Conservation (phyloP, 2,113 vertebrate species). For the Triplophysa siluroides region DNA sequence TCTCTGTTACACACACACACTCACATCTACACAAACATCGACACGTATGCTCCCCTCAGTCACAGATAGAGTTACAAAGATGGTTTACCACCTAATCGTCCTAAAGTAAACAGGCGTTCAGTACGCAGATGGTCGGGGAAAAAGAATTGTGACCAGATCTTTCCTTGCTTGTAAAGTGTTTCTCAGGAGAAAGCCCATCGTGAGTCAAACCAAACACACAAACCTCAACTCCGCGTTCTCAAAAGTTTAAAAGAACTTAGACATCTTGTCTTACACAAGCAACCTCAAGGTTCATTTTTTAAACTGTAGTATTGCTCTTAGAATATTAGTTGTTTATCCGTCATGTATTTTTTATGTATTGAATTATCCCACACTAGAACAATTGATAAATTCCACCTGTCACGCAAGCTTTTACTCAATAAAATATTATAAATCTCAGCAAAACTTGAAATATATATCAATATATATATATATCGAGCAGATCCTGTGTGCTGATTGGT, state of each 20-base stretch:
- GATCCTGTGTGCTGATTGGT: no score
- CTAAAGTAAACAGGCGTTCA: slow-evolving; percentile 40
- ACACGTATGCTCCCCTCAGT: slow-evolving; percentile 16
- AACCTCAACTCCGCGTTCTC: neutral
- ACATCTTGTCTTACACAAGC: neutral
- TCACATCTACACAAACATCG: slow-evolving; percentile 27
- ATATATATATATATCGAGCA: no score
- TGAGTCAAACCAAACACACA: neutral
- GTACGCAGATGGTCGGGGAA: slow-evolving; percentile 10
- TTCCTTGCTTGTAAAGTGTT: slow-evolving; percentile 16
- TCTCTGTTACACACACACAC: neutral
- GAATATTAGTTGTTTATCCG: neutral
- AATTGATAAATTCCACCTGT: no score
- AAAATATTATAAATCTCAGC: no score
- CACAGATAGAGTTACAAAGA: slow-evolving; percentile 20
- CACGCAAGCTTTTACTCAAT: no score
- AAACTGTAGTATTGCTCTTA: neutral
- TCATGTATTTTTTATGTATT: neutral
- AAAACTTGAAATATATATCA: no score
- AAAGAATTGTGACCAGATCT: neutral
- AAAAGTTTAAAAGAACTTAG: neutral
- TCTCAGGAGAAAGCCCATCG: neutral
- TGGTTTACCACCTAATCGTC: slow-evolving; percentile 34
- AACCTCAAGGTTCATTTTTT: no score
- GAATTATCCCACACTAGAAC: no score